A percentile compares a stretch with the other conserved stretches of the same genome.
These are phyloP conservation scores for Drosophila paulistorum DNA, from an alignment of 1,140 invertebrate species.

Conservation along the genomic window DNA sequence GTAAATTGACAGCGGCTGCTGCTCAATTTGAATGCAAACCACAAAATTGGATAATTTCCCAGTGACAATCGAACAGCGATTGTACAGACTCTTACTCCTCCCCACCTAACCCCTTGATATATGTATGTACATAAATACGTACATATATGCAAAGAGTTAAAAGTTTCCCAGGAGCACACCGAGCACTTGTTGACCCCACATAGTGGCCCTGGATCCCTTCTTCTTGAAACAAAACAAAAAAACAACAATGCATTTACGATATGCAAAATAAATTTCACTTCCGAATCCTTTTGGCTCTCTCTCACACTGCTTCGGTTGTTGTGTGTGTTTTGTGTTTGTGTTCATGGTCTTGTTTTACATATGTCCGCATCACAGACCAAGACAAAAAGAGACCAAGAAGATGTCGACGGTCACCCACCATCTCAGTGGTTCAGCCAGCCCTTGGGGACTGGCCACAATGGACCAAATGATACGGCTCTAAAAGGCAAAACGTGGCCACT, in stretches of 20 bases:
- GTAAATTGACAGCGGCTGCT: slow-evolving; percentile 76
- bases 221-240: slow-evolving; percentile 18
- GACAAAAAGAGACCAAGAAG: slow-evolving; percentile 24
- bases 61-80: slow-evolving; percentile 69
- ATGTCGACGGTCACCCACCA: slow-evolving; percentile 53
- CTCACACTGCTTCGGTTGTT: slow-evolving; percentile 31
- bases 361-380: slow-evolving; percentile 73
- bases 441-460: slow-evolving; percentile 67
- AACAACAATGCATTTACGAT: slow-evolving; percentile 63
- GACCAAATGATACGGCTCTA: slow-evolving; percentile 70
- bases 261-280: slow-evolving; percentile 83
- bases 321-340: slow-evolving; percentile 34
- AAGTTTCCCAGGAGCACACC: slow-evolving; percentile 77
- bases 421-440: slow-evolving; percentile 7
- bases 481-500: slow-evolving; percentile 58
- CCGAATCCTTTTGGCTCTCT: slow-evolving; percentile 67
- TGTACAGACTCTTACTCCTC: slow-evolving; percentile 29
- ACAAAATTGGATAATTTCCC: slow-evolving; percentile 83
- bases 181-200: slow-evolving; percentile 63
- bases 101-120: slow-evolving; percentile 42
- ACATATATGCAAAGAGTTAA: slow-evolving; percentile 67
- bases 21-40: slow-evolving; percentile 80
- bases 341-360: slow-evolving; percentile 79
- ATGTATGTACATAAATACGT: too few relatives aligned
- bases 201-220: slow-evolving; percentile 30